phyloP scores from a whole-genome alignment of 2,888 invertebrate genomes.

The Hipparchia semele region DNA sequence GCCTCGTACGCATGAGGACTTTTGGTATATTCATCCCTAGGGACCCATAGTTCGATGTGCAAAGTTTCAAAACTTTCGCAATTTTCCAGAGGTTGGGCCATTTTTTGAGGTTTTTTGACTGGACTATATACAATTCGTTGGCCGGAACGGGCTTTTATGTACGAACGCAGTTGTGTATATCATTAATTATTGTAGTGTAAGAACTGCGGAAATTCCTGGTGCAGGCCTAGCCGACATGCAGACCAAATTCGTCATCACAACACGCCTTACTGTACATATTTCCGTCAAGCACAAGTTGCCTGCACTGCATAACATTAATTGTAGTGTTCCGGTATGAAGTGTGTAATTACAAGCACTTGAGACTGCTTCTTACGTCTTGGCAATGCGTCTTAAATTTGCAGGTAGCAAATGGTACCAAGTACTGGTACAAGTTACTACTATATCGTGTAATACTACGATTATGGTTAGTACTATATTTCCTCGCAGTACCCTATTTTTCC shows the following conservation, averaged over 20 bases:
- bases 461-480: background rate
- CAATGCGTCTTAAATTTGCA: background rate
- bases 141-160: too few species aligned
- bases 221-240: background rate
- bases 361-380: conserved; percentile 11
- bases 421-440: too few species aligned
- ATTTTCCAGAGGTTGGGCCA: too few species aligned
- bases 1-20: too few species aligned
- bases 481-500: background rate
- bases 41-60: too few species aligned
- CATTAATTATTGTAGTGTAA: too few species aligned
- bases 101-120: too few species aligned
- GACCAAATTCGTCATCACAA: background rate
- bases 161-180: too few species aligned
- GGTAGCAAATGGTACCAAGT: background rate
- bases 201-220: background rate
- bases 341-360: conserved; percentile 21
- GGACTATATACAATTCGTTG: too few species aligned
- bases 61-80: too few species aligned
- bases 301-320: conserved; percentile 17
- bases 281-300: background rate
- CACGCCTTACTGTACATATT: background rate
- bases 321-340: conserved; percentile 19
- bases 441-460: too few species aligned
- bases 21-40: too few species aligned